These are phyloP conservation scores for Embidobia sp. DNA, from an alignment of 2,888 invertebrate species.

Conservation along the genomic window DNA sequence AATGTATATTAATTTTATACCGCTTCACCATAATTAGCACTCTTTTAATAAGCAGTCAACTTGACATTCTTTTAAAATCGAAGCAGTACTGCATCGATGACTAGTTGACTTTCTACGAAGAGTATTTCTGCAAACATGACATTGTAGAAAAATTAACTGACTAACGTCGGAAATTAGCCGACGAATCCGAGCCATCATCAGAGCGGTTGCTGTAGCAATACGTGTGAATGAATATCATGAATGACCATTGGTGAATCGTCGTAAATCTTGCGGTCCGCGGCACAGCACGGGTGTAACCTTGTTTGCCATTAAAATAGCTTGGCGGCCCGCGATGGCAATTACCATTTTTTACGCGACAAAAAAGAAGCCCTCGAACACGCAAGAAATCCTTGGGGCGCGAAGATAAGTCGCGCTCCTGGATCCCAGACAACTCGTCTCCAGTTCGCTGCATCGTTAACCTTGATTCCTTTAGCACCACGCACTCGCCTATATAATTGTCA, in stretches of 20 bases:
- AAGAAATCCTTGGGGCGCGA: slow-evolving; percentile 60
- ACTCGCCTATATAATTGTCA: slow-evolving; percentile 39
- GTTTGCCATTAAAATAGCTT: slow-evolving; percentile 62
- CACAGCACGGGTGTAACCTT: slow-evolving; percentile 45
- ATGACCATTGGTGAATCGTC: slow-evolving; percentile 41
- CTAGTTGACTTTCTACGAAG: too few species aligned
- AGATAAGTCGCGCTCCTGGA: slow-evolving; percentile 56
- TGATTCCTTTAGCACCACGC: slow-evolving; percentile 50
- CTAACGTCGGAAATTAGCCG: slow-evolving; percentile 10
- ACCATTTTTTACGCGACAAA: slow-evolving; percentile 50
- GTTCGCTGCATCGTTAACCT: slow-evolving; percentile 59
- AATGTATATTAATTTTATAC: too few species aligned
- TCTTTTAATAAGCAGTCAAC: too few species aligned
- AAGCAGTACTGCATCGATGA: too few species aligned
- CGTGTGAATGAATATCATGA: slow-evolving; percentile 61
- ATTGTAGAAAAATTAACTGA: too few species aligned
- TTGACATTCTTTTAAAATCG: too few species aligned
- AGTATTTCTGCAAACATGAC: too few species aligned
- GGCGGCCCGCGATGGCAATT: slow-evolving; percentile 59
- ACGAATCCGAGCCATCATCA: slow-evolving; percentile 13
- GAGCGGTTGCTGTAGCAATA: slow-evolving; percentile 8
- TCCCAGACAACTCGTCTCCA: slow-evolving; percentile 59
- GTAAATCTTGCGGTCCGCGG: slow-evolving; percentile 47
- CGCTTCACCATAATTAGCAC: too few species aligned
- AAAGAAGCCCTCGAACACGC: slow-evolving; percentile 33